Evolutionary conservation across 2,113 vertebrate species (phyloP), one percentile per base, ranked within the genome.

Genomic region (Callithrix jacchus): DNA sequence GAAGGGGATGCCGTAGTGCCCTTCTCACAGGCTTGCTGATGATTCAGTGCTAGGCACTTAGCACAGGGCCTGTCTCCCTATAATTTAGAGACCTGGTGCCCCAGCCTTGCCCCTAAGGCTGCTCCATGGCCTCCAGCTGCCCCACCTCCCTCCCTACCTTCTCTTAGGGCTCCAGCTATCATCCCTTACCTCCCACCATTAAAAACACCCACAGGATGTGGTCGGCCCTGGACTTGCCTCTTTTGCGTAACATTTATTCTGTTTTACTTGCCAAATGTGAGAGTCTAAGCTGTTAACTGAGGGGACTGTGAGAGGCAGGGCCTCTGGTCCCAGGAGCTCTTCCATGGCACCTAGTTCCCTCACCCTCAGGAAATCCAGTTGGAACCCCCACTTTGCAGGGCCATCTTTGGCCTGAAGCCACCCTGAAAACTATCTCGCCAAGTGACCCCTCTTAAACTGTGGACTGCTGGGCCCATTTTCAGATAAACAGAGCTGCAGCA

Each of bases 131-230:
- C 47, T 11, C 30, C 8, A 35, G 30, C 25, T 54, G 61, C 70
- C 83, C 79, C 11, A 7, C 45, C 56, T 89, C 83, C 87, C 35
- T 83, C 37, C 83, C 27, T 82, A 0, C 35, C 54, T 89, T 89
- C 56, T 96, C 70, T 68, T 76, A 87, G 82, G 94, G 40, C 90
- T 96, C 79, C 68, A 83, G 64, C 80, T 93, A 0, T 77, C 68
- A 35, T 45, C 56, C 86, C 52, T 30, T 49, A 45, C 16, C n/a
- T 37, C 42, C 42, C 42, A 40, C 71, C 6, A 6, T 64, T 64
- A 79, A 37, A 97, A 89, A 83, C 64, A 94, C 87, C 49, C 91
- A 97, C 96, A 98, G 97, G 97, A 98, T 98, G 97, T 97, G 97
- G 97, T 98, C 7, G 89, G 71, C 81, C 68, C 8, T 95, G 96